Evolutionary conservation across 1,140 invertebrate genomes (phyloP).

Genomic region (Lasioglossum baleicum): DNA sequence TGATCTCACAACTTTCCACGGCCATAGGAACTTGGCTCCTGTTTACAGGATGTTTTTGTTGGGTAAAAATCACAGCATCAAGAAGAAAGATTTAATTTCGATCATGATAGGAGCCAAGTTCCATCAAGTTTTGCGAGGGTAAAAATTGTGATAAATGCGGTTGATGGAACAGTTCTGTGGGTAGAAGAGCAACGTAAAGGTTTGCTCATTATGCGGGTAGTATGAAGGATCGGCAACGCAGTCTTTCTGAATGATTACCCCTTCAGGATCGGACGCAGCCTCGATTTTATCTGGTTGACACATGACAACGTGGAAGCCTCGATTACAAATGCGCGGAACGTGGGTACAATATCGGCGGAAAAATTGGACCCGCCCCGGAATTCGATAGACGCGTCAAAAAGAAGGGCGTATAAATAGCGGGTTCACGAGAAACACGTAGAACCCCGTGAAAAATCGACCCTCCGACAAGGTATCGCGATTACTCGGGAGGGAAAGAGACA

Average conservation of each 20-base stretch:
- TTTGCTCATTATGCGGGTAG: neutral
- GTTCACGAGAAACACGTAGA: slow-evolving; percentile 10
- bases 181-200: too few species aligned
- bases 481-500: neutral
- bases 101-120: too few species aligned
- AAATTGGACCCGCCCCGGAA: slow-evolving; percentile 12
- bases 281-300: neutral
- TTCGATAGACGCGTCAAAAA: slow-evolving; percentile 14
- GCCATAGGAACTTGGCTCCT: too few species aligned
- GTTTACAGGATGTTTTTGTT: too few species aligned
- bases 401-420: slow-evolving; percentile 15
- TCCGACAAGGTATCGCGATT: slow-evolving; percentile 3
- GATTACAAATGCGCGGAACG: slow-evolving; percentile 37
- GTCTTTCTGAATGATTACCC: too few species aligned
- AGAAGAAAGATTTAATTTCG: too few species aligned
- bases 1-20: too few species aligned
- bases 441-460: slow-evolving; percentile 13
- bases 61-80: too few species aligned
- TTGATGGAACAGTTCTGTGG: too few species aligned
- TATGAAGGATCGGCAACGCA: neutral
- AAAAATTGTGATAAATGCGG: too few species aligned
- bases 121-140: too few species aligned
- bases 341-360: slow-evolving; percentile 12
- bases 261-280: neutral
- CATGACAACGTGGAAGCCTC: slow-evolving; percentile 1